A percentile compares a stretch with the other conserved stretches of the same genome.
phyloP scores from a whole-genome alignment of 2,797 vertebrate genomes.

The Sphaeramia orbicularis region DNA sequence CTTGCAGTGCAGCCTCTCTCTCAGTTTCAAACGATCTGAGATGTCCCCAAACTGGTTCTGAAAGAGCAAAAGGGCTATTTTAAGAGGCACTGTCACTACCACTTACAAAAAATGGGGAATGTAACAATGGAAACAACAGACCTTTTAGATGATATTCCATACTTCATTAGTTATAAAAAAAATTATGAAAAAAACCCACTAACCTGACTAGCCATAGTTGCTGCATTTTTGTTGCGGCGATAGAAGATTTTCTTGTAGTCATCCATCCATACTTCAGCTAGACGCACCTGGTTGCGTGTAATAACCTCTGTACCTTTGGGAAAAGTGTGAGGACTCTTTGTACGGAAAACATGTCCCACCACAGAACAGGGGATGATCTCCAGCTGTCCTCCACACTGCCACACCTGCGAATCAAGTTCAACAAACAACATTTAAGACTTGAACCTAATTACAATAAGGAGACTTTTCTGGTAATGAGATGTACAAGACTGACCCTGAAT shows the following conservation, averaged over 20 bases:
- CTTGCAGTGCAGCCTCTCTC: slow-evolving; percentile 92
- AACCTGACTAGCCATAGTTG: slow-evolving; percentile 90
- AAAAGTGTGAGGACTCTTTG: slow-evolving; percentile 96
- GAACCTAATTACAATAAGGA: background rate
- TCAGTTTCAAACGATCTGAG: slow-evolving; percentile 89
- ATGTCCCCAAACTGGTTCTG: slow-evolving; percentile 93
- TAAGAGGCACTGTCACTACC: background rate
- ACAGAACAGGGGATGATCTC: slow-evolving; percentile 98
- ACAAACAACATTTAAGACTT: slow-evolving; percentile 4
- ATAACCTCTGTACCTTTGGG: slow-evolving; percentile 95
- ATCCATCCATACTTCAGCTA: slow-evolving; percentile 99
- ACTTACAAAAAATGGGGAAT: background rate
- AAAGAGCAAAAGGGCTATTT: background rate
- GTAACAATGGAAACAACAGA: too few species aligned
- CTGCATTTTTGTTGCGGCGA: slow-evolving; percentile 90
- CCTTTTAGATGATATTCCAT: too few species aligned
- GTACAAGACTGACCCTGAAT: slow-evolving; percentile 90
- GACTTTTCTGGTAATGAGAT: background rate
- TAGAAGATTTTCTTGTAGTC: slow-evolving; percentile 93
- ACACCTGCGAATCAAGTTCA: slow-evolving; percentile 85
- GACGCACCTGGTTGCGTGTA: slow-evolving; percentile 93
- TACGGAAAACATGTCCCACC: slow-evolving; percentile 97
- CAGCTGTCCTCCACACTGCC: slow-evolving; percentile 95
- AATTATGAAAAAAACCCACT: slow-evolving; percentile 16
- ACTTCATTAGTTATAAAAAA: too few species aligned